A percentile compares a stretch with the other conserved stretches of the same genome.
These are phyloP conservation scores for Machimus rusticus DNA, from an alignment of 2,888 invertebrate species.

Conservation along the genomic window DNA sequence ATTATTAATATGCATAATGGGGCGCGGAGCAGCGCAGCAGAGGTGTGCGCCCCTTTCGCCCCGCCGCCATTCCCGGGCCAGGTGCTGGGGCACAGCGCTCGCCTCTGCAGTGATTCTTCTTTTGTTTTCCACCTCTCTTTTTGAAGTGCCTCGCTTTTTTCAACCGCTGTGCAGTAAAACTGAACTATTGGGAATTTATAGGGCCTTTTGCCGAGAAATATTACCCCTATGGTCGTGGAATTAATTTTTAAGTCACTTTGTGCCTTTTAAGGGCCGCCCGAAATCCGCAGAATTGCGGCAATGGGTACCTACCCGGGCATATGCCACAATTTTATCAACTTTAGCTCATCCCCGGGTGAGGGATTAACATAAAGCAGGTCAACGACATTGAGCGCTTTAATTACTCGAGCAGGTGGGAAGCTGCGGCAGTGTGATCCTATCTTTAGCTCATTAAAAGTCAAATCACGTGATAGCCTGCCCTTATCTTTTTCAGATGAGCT, in stretches of 20 bases:
- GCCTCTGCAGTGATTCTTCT: slow-evolving; percentile 17
- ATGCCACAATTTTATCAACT: background rate
- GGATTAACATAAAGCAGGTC: background rate
- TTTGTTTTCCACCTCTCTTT: background rate
- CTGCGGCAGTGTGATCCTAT: background rate
- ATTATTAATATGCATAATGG: slow-evolving; percentile 47
- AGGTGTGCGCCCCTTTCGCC: background rate
- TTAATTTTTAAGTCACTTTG: background rate
- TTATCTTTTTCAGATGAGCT: background rate
- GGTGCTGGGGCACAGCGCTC: background rate
- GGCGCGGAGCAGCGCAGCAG: slow-evolving; percentile 20
- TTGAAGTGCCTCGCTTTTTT: background rate
- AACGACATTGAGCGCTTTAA: background rate
- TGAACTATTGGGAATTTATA: background rate
- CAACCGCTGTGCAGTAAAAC: background rate
- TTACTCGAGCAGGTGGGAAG: background rate
- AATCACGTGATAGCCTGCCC: background rate
- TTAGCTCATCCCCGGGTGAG: background rate
- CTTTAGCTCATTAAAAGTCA: background rate
- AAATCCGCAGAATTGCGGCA: background rate
- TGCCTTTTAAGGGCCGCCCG: background rate
- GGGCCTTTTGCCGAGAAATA: background rate
- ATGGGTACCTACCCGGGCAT: background rate
- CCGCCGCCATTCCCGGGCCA: background rate
- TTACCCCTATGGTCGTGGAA: background rate